Percentiles rank a stretch among this genome's conserved stretches.
Evolutionary conservation across 2,113 vertebrate genomes (phyloP).

Genomic region (Seriola aureovittata): DNA sequence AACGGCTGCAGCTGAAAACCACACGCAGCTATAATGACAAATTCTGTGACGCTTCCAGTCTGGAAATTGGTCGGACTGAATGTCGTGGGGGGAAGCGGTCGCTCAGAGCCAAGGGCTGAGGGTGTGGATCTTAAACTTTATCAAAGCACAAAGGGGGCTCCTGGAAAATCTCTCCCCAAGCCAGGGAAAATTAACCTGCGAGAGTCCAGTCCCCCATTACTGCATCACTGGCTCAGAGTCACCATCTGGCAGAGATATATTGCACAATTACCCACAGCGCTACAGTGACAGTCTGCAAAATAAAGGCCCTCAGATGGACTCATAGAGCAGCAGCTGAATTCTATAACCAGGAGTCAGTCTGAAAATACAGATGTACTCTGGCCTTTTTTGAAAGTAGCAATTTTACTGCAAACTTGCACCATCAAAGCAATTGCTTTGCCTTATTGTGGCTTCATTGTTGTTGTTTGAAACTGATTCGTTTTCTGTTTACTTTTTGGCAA

Average conservation of each 20-base stretch:
- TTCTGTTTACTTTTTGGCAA: constrained; percentile 29
- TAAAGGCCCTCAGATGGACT: constrained; percentile 56
- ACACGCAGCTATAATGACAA: constrained; percentile 39
- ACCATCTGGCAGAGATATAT: constrained; percentile 81
- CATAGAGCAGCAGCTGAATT: constrained; percentile 42
- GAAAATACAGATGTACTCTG: constrained; percentile 42
- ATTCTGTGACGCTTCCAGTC: constrained; percentile 30
- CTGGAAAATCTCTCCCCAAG: constrained; percentile 61
- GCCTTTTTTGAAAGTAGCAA: constrained; percentile 24
- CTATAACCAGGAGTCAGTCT: constrained; percentile 32
- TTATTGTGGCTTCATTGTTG: constrained; percentile 24
- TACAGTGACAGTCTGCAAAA: constrained; percentile 59
- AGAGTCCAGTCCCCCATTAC: constrained; percentile 58
- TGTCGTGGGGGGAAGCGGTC: neutral
- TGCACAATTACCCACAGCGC: constrained; percentile 71
- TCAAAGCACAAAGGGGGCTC: constrained; percentile 36
- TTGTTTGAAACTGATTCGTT: constrained; percentile 25
- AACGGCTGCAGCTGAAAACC: constrained; percentile 29
- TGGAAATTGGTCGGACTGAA: constrained; percentile 34
- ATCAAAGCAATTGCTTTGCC: constrained; percentile 28
- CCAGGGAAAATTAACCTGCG: constrained; percentile 64
- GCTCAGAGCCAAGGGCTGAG: constrained; percentile 7
- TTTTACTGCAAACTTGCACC: constrained; percentile 32
- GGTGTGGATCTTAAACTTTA: constrained; percentile 51
- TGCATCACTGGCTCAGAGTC: constrained; percentile 54